A percentile compares a stretch with the other conserved stretches of the same genome.
Conservation (phyloP, 2,113 vertebrate genomes). For the Lophura nycthemera region DNA sequence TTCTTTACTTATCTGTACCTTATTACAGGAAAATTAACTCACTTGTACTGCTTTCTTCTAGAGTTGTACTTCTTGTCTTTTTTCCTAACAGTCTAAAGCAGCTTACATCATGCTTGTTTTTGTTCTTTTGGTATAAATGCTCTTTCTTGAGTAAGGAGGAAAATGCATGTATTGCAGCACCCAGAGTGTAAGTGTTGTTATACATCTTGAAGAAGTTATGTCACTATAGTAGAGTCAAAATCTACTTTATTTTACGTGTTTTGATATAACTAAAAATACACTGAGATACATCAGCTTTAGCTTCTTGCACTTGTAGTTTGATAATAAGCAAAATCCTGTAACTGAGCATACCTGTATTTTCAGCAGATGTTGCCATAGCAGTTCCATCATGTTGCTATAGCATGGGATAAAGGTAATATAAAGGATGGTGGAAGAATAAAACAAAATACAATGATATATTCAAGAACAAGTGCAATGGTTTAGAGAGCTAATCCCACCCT, state of each 20-base stretch:
- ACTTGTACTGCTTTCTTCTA: neutral
- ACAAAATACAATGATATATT: neutral
- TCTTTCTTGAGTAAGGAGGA: neutral
- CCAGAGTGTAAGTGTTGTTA: neutral
- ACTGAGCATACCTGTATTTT: neutral
- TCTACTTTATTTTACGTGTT: neutral
- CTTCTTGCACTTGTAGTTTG: neutral
- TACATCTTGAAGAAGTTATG: neutral
- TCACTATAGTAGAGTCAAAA: neutral
- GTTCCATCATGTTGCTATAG: neutral
- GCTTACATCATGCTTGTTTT: neutral
- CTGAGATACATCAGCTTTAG: neutral
- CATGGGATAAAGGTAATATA: neutral
- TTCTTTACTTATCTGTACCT: neutral
- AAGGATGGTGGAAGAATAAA: neutral
- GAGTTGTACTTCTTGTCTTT: neutral
- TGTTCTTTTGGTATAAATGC: neutral
- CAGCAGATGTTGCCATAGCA: neutral
- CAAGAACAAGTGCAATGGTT: rapidly evolving
- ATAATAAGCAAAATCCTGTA: neutral
- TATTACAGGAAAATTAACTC: neutral
- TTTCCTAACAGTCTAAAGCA: neutral
- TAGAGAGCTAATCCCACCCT: neutral
- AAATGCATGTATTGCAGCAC: rapidly evolving
- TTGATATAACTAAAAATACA: neutral